phyloP scores from a whole-genome alignment of 2,797 vertebrate genomes.

The Dendrocincla tyrannina region DNA sequence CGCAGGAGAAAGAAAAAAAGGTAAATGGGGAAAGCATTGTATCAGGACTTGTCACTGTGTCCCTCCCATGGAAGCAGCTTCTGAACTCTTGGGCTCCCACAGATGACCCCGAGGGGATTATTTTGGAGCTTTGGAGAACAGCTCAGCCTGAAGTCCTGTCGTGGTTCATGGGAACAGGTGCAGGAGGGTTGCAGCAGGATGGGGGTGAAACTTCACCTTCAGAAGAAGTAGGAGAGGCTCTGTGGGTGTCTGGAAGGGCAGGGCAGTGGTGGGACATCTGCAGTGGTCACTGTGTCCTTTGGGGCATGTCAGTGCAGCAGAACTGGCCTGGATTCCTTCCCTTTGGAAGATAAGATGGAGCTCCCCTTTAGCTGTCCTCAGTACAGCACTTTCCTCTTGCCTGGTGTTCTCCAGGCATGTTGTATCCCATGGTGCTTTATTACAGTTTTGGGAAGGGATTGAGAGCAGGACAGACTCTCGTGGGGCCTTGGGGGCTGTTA shows the following conservation, averaged over 20 bases:
- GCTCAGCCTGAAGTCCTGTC: not conserved
- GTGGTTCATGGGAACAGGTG: not conserved
- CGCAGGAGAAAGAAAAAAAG: conserved; percentile 97
- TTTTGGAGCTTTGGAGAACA: not conserved
- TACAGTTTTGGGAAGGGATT: rapidly evolving
- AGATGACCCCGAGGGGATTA: not conserved
- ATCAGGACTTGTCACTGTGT: rapidly evolving
- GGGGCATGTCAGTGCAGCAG: rapidly evolving
- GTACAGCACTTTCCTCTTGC: not conserved
- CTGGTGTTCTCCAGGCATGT: not conserved
- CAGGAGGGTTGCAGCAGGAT: not conserved
- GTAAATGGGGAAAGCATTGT: conserved; percentile 57
- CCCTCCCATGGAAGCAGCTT: rapidly evolving
- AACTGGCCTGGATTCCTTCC: not conserved
- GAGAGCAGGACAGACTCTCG: rapidly evolving
- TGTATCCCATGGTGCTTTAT: not conserved
- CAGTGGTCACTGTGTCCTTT: not conserved
- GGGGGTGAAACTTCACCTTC: not conserved
- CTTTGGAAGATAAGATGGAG: not conserved
- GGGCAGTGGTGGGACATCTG: not conserved
- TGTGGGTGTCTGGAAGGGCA: not conserved
- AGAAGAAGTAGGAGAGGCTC: not conserved
- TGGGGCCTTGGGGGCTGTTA: not conserved
- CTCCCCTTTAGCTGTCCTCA: not conserved
- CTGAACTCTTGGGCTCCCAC: not conserved